phyloP scores from a whole-genome alignment of 1,140 invertebrate species.

The Ostrea edulis region DNA sequence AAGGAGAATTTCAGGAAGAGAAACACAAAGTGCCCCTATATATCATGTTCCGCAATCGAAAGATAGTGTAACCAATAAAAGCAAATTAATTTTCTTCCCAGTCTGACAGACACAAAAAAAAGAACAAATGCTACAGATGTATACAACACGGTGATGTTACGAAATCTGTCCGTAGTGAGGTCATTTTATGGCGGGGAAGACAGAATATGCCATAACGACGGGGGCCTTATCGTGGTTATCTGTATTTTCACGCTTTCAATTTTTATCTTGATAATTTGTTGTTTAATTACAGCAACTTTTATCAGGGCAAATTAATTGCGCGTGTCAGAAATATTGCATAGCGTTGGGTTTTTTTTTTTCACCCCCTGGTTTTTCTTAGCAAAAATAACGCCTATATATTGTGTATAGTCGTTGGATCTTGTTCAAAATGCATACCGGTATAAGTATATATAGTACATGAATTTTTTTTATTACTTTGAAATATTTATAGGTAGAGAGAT shows the following conservation, averaged over 20 bases:
- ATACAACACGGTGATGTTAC: conserved; percentile 23
- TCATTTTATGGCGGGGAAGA: not conserved
- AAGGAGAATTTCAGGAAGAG: not conserved
- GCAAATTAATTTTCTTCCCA: conserved; percentile 8
- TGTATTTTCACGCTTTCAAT: not conserved
- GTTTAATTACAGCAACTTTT: not conserved
- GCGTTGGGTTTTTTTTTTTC: too few relatives aligned
- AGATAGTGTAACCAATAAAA: conserved; percentile 17
- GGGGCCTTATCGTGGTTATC: not conserved
- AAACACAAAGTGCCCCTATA: conserved; percentile 24
- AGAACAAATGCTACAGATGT: conserved; percentile 6
- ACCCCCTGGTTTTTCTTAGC: too few relatives aligned
- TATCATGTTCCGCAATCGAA: conserved; percentile 18
- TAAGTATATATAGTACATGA: too few relatives aligned
- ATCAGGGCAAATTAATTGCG: not conserved
- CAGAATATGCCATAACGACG: not conserved
- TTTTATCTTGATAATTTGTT: conserved; percentile 17
- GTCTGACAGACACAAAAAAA: conserved; percentile 7
- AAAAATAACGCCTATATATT: too few relatives aligned
- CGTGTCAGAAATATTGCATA: too few relatives aligned
- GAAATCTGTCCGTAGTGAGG: conserved; percentile 13
- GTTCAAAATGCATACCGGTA: too few relatives aligned
- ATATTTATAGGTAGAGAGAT: too few relatives aligned
- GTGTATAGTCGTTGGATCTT: too few relatives aligned
- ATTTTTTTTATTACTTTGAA: too few relatives aligned